Evolutionary conservation across 2,888 invertebrate species (phyloP).

Genomic region (Troilus luridus): DNA sequence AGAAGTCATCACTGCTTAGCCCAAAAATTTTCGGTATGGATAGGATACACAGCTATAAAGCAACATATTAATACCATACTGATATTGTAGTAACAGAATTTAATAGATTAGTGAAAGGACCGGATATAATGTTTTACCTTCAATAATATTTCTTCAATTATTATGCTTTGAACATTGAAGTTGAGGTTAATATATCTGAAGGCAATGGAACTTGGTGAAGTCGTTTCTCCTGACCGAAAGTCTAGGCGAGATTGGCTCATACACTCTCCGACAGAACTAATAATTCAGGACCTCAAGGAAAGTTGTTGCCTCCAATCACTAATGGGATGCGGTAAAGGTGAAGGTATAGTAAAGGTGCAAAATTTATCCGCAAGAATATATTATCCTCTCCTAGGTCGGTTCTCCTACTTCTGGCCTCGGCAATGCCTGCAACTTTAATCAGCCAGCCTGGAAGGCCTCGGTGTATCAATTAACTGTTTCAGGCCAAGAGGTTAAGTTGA

Average conservation of each 20-base stretch:
- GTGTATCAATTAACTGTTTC: background rate
- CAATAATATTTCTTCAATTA: too few relatives aligned
- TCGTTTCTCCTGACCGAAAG: background rate
- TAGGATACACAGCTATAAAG: too few relatives aligned
- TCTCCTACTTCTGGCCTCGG: background rate
- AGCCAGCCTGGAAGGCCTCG: background rate
- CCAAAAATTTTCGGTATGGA: too few relatives aligned
- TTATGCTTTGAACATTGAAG: background rate
- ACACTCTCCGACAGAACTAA: conserved; percentile 40
- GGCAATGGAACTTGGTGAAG: background rate
- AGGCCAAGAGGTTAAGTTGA: background rate
- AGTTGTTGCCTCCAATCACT: background rate
- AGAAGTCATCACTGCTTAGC: too few relatives aligned
- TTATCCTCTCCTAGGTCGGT: background rate
- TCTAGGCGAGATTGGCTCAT: background rate
- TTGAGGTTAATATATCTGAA: background rate
- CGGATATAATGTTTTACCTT: too few relatives aligned
- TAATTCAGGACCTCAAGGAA: background rate
- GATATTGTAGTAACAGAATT: too few relatives aligned
- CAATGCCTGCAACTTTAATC: conserved; percentile 23
- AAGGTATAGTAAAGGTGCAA: conserved; percentile 19
- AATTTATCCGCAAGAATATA: conserved; percentile 25
- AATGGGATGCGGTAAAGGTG: conserved; percentile 28
- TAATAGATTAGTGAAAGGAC: too few relatives aligned
- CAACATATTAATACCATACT: too few relatives aligned